A percentile compares a stretch with the other conserved stretches of the same genome.
Conservation (phyloP, 2,113 vertebrate genomes). For the Microcebus griseorufus region DNA sequence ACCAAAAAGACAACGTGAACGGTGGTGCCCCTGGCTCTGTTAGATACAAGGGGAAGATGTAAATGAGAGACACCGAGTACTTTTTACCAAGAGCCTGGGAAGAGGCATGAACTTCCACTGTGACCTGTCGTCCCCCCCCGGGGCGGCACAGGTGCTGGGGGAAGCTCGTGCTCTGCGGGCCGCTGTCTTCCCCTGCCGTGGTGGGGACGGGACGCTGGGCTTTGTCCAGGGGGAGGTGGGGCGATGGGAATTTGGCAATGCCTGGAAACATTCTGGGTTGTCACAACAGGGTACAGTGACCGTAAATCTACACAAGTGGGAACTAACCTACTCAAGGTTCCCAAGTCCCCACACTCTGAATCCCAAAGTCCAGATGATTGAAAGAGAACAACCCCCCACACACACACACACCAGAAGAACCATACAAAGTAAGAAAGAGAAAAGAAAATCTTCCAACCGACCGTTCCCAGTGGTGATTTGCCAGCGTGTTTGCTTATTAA, state of each 20-base stretch:
- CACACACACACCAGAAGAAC: background rate
- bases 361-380: background rate
- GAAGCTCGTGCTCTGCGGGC: fast-evolving
- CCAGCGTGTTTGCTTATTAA: conserved; percentile 77
- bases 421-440: background rate
- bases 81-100: background rate
- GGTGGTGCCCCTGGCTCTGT: no score
- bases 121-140: background rate
- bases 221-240: background rate
- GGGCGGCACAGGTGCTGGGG: background rate
- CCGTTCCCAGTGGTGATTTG: conserved; percentile 63
- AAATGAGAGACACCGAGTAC: fast-evolving
- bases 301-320: no score
- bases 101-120: background rate
- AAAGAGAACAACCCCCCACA: fast-evolving
- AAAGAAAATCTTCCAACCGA: background rate
- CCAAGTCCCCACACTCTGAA: fast-evolving
- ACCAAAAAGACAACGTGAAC: background rate
- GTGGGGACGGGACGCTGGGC: background rate
- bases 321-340: background rate
- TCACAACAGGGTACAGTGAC: background rate
- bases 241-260: no score
- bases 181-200: fast-evolving
- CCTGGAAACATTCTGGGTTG: background rate
- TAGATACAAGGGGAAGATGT: background rate